Conservation (phyloP, 2,888 invertebrate species). For the Lumbricus terrestris region DNA sequence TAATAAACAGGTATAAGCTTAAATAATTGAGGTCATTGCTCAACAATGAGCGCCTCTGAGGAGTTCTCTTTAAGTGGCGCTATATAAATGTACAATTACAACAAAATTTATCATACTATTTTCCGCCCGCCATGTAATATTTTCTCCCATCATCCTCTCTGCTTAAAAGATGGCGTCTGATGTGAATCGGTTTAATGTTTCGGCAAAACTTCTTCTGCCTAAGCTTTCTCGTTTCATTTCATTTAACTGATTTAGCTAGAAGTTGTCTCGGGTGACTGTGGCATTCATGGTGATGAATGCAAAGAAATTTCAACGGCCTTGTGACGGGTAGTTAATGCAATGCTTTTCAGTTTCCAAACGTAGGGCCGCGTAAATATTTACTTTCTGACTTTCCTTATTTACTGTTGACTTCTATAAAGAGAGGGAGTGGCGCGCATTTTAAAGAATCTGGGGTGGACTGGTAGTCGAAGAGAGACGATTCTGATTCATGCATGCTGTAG, state of each 20-base stretch:
- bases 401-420: not conserved
- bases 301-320: not conserved
- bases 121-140: too few relatives aligned
- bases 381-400: not conserved
- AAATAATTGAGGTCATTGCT: too few relatives aligned
- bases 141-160: not conserved
- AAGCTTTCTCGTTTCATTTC: not conserved
- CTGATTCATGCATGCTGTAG: too few relatives aligned
- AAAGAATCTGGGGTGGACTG: not conserved
- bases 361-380: not conserved
- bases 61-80: too few relatives aligned
- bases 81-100: too few relatives aligned
- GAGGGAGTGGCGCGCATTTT: not conserved
- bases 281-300: slow-evolving; percentile 3
- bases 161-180: not conserved
- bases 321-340: not conserved
- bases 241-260: not conserved
- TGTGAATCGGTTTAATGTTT: not conserved
- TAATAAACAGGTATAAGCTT: too few relatives aligned
- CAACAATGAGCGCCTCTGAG: too few relatives aligned
- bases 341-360: not conserved
- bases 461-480: not conserved
- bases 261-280: not conserved
- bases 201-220: not conserved
- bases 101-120: too few relatives aligned